Base-by-base conservation (phyloP, 1,140 invertebrate genomes). In the Odontomachus brunneus region DNA sequence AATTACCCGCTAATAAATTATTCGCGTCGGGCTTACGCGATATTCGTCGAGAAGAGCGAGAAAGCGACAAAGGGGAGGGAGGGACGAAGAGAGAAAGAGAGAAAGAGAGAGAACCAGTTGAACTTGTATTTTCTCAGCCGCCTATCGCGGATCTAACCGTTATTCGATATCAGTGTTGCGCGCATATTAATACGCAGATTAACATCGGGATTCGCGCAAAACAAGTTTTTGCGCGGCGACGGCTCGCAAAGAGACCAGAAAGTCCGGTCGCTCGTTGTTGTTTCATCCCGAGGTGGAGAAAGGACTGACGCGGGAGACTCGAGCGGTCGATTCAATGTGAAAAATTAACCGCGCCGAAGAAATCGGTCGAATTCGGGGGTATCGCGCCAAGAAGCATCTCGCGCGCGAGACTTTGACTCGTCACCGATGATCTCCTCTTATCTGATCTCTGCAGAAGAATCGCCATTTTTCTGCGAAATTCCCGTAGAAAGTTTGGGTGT, bases 1-100 rank as follows among this genome's bases (percentile, higher is more conserved):
- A 87, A 88, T 87, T 87, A 78, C 44, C 33, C 57, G 74, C 51
- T 84, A 67, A 84, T 84, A 84, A 81, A 80, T 84, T 81, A 80
- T 80, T 57, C 63, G 57, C 26, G 33, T 49, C 48, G 9, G 19
- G 7, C 14, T 82, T 80, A 71, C 11, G 53, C 53, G 75, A 80
- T 69, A 69, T 71, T 80, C 66, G 33, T 33, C 59, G 59, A 76
- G 69, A 85, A 22, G n/a, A 71, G 29, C 44, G 59, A 76, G 69
- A 85, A 22, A 57, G 22, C 62, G 29, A 38, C 14, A 0, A 19
- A 1, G 15, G 24, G 51, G 14, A 29, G 19, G 9, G 5, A 57
- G 22, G 11, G 2, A 57, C 19, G n/a, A 62, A 3, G 17, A 15
- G 15, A 24, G 17, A 22, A 9, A 44, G 22, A 2, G 24, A n/a